A percentile compares a stretch with the other conserved stretches of the same genome.
Conservation (phyloP, 1,140 invertebrate species). For the Dinothrombium tinctorium region DNA sequence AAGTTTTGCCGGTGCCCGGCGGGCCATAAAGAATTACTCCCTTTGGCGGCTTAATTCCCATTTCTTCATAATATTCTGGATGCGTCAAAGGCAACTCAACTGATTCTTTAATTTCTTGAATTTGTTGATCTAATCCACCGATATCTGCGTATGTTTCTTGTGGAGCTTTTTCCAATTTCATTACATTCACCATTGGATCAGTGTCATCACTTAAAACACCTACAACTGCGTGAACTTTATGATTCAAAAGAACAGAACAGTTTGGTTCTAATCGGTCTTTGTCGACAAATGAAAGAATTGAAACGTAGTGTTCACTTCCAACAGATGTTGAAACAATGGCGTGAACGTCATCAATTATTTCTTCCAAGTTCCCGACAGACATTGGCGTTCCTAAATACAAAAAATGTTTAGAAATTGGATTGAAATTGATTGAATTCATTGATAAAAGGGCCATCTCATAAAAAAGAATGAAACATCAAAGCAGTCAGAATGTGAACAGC, state of each 20-base stretch:
- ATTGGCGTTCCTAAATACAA: constrained; percentile 48
- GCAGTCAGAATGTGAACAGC: neutral
- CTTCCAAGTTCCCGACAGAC: constrained; percentile 97
- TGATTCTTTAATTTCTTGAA: constrained; percentile 98
- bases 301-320: constrained; percentile 98
- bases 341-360: constrained; percentile 99
- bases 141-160: constrained; percentile 99
- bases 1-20: constrained; percentile 89
- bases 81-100: constrained; percentile 95
- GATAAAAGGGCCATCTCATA: neutral
- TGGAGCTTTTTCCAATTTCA: constrained; percentile 98
- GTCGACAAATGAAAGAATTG: constrained; percentile 96
- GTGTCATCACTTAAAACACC: constrained; percentile 95
- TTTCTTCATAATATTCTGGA: constrained; percentile 99
- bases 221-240: constrained; percentile 95
- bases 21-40: constrained; percentile 96
- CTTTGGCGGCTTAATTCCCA: constrained; percentile 99
- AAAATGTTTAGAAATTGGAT: neutral
- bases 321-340: constrained; percentile 99
- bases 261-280: constrained; percentile 98
- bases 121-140: constrained; percentile 95
- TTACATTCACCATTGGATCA: constrained; percentile 99
- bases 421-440: neutral
- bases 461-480: neutral
- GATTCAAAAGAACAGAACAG: constrained; percentile 92